Evolutionary conservation across 1,140 invertebrate species (phyloP).

Genomic region (Propsilocerus akamusi): DNA sequence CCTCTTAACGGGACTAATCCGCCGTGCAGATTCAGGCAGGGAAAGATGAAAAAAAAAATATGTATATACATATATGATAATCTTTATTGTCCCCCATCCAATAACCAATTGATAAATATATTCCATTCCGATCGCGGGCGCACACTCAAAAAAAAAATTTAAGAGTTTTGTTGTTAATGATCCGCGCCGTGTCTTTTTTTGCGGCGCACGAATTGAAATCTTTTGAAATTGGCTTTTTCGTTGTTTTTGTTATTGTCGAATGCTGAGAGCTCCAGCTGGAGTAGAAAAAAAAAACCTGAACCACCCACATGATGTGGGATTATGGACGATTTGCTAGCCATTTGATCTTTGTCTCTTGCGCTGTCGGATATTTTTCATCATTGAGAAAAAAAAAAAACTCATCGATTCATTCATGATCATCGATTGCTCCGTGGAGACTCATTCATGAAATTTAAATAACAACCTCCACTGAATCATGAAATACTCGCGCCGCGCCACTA

Average conservation of each 20-base stretch:
- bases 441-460: conserved; percentile 2
- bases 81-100: no score
- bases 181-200: background rate
- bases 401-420: conserved; percentile 2
- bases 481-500: no score
- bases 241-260: no score
- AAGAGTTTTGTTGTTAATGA: background rate
- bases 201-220: background rate
- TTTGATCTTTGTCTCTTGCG: conserved; percentile 2
- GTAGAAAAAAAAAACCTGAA: background rate
- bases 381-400: background rate
- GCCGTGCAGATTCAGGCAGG: background rate
- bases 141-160: no score
- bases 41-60: no score
- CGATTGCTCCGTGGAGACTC: background rate
- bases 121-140: no score
- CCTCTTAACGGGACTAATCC: background rate
- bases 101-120: no score
- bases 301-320: background rate
- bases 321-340: background rate
- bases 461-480: background rate
- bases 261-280: background rate
- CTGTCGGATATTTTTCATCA: no score
- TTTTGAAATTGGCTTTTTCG: background rate
- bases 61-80: no score